A percentile compares a stretch with the other conserved stretches of the same genome.
Evolutionary conservation across 2,888 invertebrate species (phyloP).

Genomic region (Bhutanitis thaidina): DNA sequence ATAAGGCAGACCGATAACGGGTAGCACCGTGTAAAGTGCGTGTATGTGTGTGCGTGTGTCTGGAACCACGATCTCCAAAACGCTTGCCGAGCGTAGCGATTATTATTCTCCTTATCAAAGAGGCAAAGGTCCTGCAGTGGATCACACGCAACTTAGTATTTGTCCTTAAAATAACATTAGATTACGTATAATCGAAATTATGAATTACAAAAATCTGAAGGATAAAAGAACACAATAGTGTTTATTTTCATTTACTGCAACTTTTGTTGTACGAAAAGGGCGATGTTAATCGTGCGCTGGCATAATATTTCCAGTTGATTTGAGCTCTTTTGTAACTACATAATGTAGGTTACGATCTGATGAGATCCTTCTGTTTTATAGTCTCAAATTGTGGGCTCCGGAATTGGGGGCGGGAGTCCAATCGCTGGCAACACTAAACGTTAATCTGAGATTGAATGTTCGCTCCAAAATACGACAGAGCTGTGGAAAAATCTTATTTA

Average conservation of each 20-base stretch:
- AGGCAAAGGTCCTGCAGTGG: too few relatives aligned
- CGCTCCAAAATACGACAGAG: background rate
- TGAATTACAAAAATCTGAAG: too few relatives aligned
- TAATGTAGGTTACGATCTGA: conserved; percentile 14
- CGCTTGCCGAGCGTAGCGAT: too few relatives aligned
- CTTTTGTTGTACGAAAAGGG: background rate
- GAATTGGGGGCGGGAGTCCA: conserved; percentile 37
- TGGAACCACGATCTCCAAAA: too few relatives aligned
- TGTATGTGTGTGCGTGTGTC: too few relatives aligned
- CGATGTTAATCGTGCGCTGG: too few relatives aligned
- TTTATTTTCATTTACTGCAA: background rate
- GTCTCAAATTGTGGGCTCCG: conserved; percentile 52
- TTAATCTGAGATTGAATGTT: conserved; percentile 15
- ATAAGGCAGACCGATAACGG: too few relatives aligned
- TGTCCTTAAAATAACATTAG: too few relatives aligned
- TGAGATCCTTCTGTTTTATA: conserved; percentile 56
- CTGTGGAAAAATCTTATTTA: background rate
- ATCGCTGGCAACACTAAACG: conserved; percentile 27
- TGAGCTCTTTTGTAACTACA: background rate
- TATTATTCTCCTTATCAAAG: too few relatives aligned
- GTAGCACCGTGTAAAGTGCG: too few relatives aligned
- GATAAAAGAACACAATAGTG: background rate
- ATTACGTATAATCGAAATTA: too few relatives aligned
- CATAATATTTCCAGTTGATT: background rate
- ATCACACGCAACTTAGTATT: too few relatives aligned